Percentiles rank a stretch among this genome's conserved stretches.
Evolutionary conservation across 2,797 vertebrate genomes (phyloP).

Genomic region (Synanceia verrucosa): DNA sequence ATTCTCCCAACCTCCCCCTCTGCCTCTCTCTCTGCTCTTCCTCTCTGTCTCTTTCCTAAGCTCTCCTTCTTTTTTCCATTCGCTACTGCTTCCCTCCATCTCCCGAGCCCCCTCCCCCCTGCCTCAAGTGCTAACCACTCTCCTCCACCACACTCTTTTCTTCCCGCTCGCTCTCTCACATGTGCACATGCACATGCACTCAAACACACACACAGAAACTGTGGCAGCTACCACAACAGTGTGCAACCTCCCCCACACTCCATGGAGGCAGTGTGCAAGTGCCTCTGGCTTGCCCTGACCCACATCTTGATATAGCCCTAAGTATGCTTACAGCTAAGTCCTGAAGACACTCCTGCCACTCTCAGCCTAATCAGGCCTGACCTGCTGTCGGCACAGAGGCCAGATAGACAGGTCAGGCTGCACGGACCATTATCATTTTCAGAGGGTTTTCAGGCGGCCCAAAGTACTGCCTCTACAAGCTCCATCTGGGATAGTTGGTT

Average conservation of each 20-base stretch:
- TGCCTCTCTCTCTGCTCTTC: slow-evolving; percentile 66
- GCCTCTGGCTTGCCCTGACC: slow-evolving; percentile 85
- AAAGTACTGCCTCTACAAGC: slow-evolving; percentile 44
- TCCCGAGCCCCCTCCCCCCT: slow-evolving; percentile 55
- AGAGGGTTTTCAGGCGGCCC: slow-evolving; percentile 55
- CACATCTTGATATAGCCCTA: slow-evolving; percentile 89
- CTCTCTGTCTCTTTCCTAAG: slow-evolving; percentile 68
- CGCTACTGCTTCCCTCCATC: slow-evolving; percentile 72
- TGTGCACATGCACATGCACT: slow-evolving; percentile 49
- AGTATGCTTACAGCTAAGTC: slow-evolving; percentile 87
- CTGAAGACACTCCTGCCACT: slow-evolving; percentile 83
- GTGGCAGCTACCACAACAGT: slow-evolving; percentile 75
- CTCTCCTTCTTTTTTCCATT: slow-evolving; percentile 73
- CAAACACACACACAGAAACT: slow-evolving; percentile 49
- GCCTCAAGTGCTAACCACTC: slow-evolving; percentile 71
- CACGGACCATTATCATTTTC: slow-evolving; percentile 72
- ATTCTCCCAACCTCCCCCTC: slow-evolving; percentile 72
- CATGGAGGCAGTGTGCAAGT: slow-evolving; percentile 75
- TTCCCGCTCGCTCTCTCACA: slow-evolving; percentile 57
- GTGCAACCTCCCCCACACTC: slow-evolving; percentile 78
- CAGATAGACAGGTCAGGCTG: slow-evolving; percentile 64
- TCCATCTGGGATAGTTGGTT: slow-evolving; percentile 64
- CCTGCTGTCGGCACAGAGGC: slow-evolving; percentile 70
- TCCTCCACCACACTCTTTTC: slow-evolving; percentile 69
- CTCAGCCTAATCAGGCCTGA: slow-evolving; percentile 83